These are phyloP conservation scores for Mesitornis unicolor DNA, from an alignment of 2,113 vertebrate species.

Conservation along the genomic window DNA sequence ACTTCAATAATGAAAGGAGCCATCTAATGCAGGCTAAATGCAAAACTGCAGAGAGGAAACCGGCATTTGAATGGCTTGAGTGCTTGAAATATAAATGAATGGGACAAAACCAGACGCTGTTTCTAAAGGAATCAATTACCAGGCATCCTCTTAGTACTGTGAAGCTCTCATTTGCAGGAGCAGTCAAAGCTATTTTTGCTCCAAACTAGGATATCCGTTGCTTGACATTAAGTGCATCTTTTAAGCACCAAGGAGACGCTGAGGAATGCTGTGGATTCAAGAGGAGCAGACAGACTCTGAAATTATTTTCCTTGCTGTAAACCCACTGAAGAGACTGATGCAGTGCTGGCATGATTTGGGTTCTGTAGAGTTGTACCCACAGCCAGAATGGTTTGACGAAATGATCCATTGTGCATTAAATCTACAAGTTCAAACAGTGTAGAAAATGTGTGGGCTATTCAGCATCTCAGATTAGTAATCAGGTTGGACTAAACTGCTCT, in stretches of 20 bases:
- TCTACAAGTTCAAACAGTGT: not conserved
- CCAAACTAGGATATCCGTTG: not conserved
- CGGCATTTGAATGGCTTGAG: not conserved
- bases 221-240: not conserved
- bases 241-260: not conserved
- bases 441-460: not conserved
- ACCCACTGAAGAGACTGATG: not conserved
- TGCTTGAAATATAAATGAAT: slow-evolving; percentile 13
- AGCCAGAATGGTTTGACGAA: not conserved
- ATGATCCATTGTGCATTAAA: not conserved
- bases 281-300: not conserved
- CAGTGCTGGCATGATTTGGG: not conserved
- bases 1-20: not conserved
- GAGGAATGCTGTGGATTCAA: not conserved
- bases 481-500: not conserved
- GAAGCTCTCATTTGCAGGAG: not conserved
- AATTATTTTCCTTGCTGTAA: not conserved
- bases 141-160: not conserved
- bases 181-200: not conserved
- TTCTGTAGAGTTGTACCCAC: not conserved
- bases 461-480: not conserved
- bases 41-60: not conserved
- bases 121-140: slow-evolving; percentile 29
- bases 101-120: slow-evolving; percentile 12
- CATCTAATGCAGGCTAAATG: not conserved